These are phyloP conservation scores for Neria commutata DNA, from an alignment of 2,888 invertebrate species.

Conservation along the genomic window DNA sequence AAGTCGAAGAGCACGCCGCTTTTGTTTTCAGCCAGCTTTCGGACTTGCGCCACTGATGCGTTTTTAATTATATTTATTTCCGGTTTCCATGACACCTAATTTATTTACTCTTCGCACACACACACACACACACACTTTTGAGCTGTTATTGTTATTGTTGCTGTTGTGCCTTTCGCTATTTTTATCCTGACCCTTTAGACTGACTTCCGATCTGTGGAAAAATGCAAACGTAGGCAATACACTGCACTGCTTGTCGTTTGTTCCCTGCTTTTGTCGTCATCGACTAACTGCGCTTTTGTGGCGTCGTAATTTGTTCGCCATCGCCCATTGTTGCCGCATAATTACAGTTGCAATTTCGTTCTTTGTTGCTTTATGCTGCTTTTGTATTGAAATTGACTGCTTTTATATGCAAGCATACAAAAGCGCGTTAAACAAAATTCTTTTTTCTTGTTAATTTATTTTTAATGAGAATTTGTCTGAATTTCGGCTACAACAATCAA, in stretches of 20 bases:
- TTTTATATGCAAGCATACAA: neutral
- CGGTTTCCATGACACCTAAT: conserved; percentile 47
- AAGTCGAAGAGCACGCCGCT: neutral
- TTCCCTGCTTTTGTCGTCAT: conserved; percentile 10
- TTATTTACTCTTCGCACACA: conserved; percentile 38
- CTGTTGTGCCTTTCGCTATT: neutral
- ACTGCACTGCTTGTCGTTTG: no score
- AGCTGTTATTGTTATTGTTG: neutral
- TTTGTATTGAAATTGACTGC: conserved; percentile 6
- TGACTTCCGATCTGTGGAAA: no score
- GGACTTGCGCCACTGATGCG: conserved; percentile 41
- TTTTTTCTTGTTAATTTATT: conserved; percentile 39
- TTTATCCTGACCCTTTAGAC: no score
- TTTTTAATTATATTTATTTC: conserved; percentile 55
- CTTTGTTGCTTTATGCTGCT: conserved; percentile 25
- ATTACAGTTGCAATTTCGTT: conserved; percentile 43
- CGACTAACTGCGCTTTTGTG: conserved; percentile 1
- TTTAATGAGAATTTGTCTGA: conserved; percentile 36
- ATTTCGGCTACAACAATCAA: no score
- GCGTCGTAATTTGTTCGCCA: neutral
- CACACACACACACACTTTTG: neutral
- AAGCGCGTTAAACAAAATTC: neutral
- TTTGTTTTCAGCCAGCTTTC: neutral
- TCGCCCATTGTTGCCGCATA: conserved; percentile 26
- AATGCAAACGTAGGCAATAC: no score